Base-by-base conservation (phyloP, 2,797 vertebrate species). In the Nyctalus aviator region DNA sequence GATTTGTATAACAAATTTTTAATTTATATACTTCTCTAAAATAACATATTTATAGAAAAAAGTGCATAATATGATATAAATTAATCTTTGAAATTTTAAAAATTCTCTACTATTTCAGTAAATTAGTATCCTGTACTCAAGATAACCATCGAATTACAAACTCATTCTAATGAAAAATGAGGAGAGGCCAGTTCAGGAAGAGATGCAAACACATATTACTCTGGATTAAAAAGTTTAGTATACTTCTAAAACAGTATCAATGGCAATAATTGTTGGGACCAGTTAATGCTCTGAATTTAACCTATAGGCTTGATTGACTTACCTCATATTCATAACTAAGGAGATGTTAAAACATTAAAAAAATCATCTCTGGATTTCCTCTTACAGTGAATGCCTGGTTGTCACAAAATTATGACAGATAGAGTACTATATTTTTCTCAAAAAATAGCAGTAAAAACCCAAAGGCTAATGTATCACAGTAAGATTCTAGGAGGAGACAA, bases 401-500 rank as follows among this genome's bases (percentile, higher is more conserved):
- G 32, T 94, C 59, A 89, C 23, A 94, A 32, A 90, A 92, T 89
- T 91, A 95, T 35, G 37, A 53, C 8, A 87, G 48, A 83, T 55
- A 72, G 23, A 95, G 32, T 88, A 9, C 9, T 50, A 23, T 18
- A 32, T 96, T 95, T 76, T 87, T 21, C 55, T 78, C 35, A 82
- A 88, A 94, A 87, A 88, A 23, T 3, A 77, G 23, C 4, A 84
- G 20, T 50, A 95, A 95, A 97, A 91, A n/a, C 20, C 10, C 41
- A 90, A 85, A 82, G 6, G 57, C 25, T 91, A 71, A 84, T 94
- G 44, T 64, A 93, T 84, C 79, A 96, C 30, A 75, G 55, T 82
- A 94, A 89, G 64, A 85, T 93, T 94, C 91, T 84, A 90, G 88
- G 89, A 83, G 75, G 46, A 90, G 57, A 96, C 94, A 95, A 96